Conservation (phyloP, 1,140 invertebrate species). For the Ostrea denselamellosa region DNA sequence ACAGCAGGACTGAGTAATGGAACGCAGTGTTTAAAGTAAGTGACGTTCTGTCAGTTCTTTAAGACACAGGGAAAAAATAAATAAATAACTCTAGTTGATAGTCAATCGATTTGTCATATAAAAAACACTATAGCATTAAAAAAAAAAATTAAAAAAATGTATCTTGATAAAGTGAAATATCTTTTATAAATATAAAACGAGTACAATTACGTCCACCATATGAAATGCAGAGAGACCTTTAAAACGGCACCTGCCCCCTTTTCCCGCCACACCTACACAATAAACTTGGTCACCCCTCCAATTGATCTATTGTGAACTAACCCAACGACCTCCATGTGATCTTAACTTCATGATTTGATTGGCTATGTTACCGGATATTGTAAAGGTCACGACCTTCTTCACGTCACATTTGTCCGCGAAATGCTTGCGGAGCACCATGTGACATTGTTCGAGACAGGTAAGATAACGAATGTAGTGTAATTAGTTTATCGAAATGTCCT, state of each 20-base stretch:
- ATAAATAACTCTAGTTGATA: no score
- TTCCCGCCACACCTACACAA: conserved; percentile 17
- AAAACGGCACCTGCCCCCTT: not conserved
- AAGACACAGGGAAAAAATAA: not conserved
- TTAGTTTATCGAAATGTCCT: conserved; percentile 12
- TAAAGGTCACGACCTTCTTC: conserved; percentile 6
- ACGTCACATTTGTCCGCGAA: conserved; percentile 36
- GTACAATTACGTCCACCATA: not conserved
- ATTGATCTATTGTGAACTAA: conserved; percentile 25
- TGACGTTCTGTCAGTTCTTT: not conserved
- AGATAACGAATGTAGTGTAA: not conserved
- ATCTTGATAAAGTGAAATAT: not conserved
- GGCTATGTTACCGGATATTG: conserved; percentile 14
- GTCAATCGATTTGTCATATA: no score
- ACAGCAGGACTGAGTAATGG: not conserved
- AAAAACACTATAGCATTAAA: not conserved
- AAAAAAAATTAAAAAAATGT: not conserved
- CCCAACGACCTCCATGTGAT: conserved; percentile 33
- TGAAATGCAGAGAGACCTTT: not conserved
- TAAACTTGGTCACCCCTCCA: conserved; percentile 28
- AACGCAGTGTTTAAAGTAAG: not conserved
- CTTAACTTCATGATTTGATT: not conserved
- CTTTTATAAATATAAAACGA: not conserved
- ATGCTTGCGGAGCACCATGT: conserved; percentile 23
- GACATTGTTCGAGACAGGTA: conserved; percentile 21